phyloP scores from a whole-genome alignment of 2,113 vertebrate genomes.

The Chaetodon auriga region DNA sequence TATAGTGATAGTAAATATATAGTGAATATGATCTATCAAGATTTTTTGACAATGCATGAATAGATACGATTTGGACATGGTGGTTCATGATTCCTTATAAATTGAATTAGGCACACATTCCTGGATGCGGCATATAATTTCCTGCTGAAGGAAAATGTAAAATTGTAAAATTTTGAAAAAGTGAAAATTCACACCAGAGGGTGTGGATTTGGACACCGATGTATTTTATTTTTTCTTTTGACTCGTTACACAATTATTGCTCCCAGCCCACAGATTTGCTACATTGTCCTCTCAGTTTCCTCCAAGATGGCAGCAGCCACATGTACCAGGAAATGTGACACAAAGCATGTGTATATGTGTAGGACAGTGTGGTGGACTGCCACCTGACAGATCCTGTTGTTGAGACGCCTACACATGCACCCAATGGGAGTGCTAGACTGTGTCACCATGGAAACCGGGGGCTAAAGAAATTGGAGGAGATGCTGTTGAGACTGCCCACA shows the following conservation, averaged over 20 bases:
- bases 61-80: no score
- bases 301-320: background rate
- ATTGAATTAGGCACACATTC: background rate
- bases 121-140: background rate
- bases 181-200: background rate
- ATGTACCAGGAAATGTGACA: background rate
- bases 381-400: conserved; percentile 52
- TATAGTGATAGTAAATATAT: no score
- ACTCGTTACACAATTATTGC: background rate
- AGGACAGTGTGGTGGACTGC: conserved; percentile 83
- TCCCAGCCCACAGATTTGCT: background rate
- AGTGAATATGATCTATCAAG: no score
- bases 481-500: conserved; percentile 59
- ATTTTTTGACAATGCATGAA: no score
- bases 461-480: conserved; percentile 56
- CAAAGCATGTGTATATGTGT: background rate
- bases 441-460: conserved; percentile 61
- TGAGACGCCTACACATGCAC: background rate
- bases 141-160: background rate
- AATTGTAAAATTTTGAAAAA: background rate
- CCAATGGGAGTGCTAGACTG: background rate
- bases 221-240: background rate
- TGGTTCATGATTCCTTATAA: background rate
- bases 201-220: background rate
- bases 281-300: background rate